Base-by-base conservation (phyloP, 2,113 vertebrate species). In the Lasiurus cinereus region DNA sequence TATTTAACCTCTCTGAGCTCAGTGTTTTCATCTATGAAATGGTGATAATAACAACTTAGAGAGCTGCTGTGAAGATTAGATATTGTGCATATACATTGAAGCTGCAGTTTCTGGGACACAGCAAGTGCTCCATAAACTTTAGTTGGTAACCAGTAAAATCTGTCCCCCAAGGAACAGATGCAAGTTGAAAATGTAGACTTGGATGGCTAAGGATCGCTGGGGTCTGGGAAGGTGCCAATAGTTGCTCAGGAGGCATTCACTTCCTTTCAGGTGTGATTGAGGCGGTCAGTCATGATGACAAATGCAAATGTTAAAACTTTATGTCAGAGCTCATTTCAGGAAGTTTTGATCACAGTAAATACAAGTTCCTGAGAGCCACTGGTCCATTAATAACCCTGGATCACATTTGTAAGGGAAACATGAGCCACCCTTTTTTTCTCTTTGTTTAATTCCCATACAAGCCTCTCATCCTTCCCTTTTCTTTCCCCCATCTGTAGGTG, bases 301-400 rank as follows among this genome's bases (percentile, higher is more conserved):
- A 77, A 59, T 73, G 33, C 36, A 86, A 76, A 59, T 72, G 36
- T 74, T 80, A 80, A 88, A 95, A 80, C 39, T 73, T 59, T 59
- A 74, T 70, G 83, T 95, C 43, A 36, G 82, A 85, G 62, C 84
- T 86, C 90, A 88, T 94, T 88, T 78, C 9, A 50, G 93, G 59
- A 94, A 79, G 54, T 85, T 88, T 92, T 94, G 39, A 90, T 85
- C 87, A 54, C 6, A 66, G 83, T 54, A 93, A 88, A 77, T 85
- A 36, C 62, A 62, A 8, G 56, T 67, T 93, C 72, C 83, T 62
- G 78, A 93, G 87, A 91, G 46, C 62, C 33, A 16, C 52, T 69
- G 72, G 52, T 93, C 36, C 46, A 8, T 76, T 86, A 84, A 82
- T 73, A 90, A 90, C 91, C 59, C 31, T 48, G 54, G 43, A 64